Conservation (phyloP, 2,797 vertebrate species). For the Psittacula echo region DNA sequence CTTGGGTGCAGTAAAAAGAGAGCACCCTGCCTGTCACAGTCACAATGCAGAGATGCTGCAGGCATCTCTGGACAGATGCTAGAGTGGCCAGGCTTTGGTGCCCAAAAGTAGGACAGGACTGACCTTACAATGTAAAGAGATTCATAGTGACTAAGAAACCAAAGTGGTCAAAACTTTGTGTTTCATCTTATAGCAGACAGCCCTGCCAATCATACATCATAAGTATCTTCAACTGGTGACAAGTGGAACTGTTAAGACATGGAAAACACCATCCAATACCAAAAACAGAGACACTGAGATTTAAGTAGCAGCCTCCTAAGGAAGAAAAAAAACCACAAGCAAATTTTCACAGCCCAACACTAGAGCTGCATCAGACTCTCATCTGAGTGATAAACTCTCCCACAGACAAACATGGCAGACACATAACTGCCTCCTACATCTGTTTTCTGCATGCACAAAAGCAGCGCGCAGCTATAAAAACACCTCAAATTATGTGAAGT, state of each 20-base stretch:
- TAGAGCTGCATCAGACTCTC: neutral
- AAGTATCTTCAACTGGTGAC: neutral
- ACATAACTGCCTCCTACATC: slow-evolving; percentile 9
- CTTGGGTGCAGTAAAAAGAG: neutral
- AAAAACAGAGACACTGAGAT: neutral
- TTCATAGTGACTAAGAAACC: neutral
- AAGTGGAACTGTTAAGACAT: neutral
- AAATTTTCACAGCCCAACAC: slow-evolving; percentile 1
- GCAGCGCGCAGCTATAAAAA: neutral
- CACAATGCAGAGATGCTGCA: neutral
- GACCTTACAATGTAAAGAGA: neutral
- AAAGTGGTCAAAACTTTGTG: neutral
- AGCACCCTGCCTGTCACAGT: neutral
- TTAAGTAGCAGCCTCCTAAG: neutral
- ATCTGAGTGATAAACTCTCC: neutral
- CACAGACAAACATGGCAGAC: slow-evolving; percentile 12
- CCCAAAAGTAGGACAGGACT: neutral
- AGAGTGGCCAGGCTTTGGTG: neutral
- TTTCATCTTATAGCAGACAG: neutral
- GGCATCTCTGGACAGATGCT: neutral
- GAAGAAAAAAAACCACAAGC: neutral
- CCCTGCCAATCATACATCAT: neutral
- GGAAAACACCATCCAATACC: neutral
- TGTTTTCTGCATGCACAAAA: neutral
- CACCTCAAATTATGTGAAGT: neutral